Evolutionary conservation across 2,888 invertebrate species (phyloP).

Genomic region (Alentia gelatinosa): DNA sequence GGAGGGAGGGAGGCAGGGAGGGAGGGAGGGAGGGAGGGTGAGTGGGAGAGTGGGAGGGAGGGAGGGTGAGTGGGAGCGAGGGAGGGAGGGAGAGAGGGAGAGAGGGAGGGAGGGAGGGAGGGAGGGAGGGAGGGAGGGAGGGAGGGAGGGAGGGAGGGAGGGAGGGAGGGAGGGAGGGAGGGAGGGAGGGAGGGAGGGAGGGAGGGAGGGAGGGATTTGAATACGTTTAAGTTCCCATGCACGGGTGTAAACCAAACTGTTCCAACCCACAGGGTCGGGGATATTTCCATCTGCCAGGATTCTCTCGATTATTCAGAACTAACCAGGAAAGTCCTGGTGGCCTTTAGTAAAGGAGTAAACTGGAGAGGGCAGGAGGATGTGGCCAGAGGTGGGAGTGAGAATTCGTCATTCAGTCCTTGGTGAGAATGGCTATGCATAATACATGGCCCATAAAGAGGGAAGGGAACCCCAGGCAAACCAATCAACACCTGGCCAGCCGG

Average conservation of each 20-base stretch:
- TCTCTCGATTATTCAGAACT: too few relatives aligned
- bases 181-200: background rate
- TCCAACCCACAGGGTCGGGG: too few relatives aligned
- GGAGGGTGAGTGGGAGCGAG: background rate
- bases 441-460: background rate
- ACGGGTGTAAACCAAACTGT: too few relatives aligned
- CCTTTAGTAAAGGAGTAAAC: too few relatives aligned
- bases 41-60: background rate
- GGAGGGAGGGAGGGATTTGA: background rate
- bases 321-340: too few relatives aligned
- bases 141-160: background rate
- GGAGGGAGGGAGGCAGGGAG: background rate
- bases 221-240: too few relatives aligned
- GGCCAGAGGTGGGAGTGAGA: too few relatives aligned
- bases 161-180: background rate
- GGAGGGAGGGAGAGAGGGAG: background rate
- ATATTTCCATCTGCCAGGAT: too few relatives aligned
- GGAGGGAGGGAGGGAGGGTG: background rate
- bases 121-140: background rate
- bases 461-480: background rate
- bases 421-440: background rate
- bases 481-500: background rate
- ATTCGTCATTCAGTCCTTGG: background rate
- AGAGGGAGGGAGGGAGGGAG: background rate
- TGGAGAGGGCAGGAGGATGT: too few relatives aligned